phyloP scores from a whole-genome alignment of 2,113 vertebrate genomes.

The Vulpes ferrilata region DNA sequence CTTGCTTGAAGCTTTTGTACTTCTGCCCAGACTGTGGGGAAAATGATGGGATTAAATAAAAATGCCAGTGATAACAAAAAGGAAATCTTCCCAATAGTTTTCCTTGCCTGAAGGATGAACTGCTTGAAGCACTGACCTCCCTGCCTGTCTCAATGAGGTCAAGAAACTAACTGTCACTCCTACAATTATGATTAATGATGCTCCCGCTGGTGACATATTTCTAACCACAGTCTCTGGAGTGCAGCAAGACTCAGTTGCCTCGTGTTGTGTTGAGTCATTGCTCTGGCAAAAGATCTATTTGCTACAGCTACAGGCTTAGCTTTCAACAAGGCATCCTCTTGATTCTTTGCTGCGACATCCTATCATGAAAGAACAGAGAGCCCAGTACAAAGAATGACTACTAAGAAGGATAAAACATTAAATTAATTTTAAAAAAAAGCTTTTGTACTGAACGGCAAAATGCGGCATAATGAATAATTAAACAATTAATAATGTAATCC shows the following conservation, averaged over 20 bases:
- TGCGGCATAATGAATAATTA: slow-evolving; percentile 86
- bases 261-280: slow-evolving; percentile 72
- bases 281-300: slow-evolving; percentile 76
- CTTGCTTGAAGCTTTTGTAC: slow-evolving; percentile 65
- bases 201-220: slow-evolving; percentile 80
- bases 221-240: slow-evolving; percentile 79
- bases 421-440: slow-evolving; percentile 71
- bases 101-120: slow-evolving; percentile 81
- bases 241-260: slow-evolving; percentile 62
- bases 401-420: slow-evolving; percentile 82
- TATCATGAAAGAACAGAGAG: slow-evolving; percentile 63
- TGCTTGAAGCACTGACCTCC: slow-evolving; percentile 81
- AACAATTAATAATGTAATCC: slow-evolving; percentile 87
- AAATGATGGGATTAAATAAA: slow-evolving; percentile 79
- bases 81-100: slow-evolving; percentile 77
- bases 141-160: slow-evolving; percentile 84
- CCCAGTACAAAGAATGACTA: slow-evolving; percentile 47
- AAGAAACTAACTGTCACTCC: slow-evolving; percentile 85
- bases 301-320: slow-evolving; percentile 66
- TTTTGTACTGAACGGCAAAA: slow-evolving; percentile 83
- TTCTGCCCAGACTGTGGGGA: slow-evolving; percentile 73
- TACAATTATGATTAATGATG: slow-evolving; percentile 85
- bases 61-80: slow-evolving; percentile 78
- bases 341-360: slow-evolving; percentile 72
- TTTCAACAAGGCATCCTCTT: slow-evolving; percentile 76